Evolutionary conservation across 2,113 vertebrate genomes (phyloP).

Genomic region (Echinops telfairi): DNA sequence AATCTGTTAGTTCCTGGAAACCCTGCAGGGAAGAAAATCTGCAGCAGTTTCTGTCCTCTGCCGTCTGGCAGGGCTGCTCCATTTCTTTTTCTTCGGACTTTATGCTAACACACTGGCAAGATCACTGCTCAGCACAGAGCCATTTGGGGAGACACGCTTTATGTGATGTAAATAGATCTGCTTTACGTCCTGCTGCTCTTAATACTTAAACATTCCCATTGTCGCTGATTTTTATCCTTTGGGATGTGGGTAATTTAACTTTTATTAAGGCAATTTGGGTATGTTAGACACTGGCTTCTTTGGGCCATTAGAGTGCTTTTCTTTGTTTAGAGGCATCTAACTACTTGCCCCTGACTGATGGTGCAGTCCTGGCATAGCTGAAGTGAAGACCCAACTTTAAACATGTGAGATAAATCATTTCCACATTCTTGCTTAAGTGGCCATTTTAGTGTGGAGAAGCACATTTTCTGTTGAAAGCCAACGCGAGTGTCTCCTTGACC

Average conservation of each 20-base stretch:
- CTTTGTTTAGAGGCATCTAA: slow-evolving; percentile 83
- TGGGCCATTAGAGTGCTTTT: slow-evolving; percentile 80
- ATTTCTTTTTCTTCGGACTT: neutral
- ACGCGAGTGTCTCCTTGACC: slow-evolving; percentile 92
- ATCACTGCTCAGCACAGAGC: neutral
- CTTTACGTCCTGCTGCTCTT: slow-evolving; percentile 37
- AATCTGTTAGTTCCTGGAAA: neutral
- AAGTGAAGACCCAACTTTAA: slow-evolving; percentile 87
- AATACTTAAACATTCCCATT: slow-evolving; percentile 72
- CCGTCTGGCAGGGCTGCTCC: neutral
- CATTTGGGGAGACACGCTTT: neutral
- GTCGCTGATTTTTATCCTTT: slow-evolving; percentile 67
- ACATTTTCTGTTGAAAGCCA: slow-evolving; percentile 91
- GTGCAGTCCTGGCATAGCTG: slow-evolving; percentile 85
- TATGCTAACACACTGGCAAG: neutral
- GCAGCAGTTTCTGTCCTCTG: neutral
- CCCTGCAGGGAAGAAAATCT: neutral
- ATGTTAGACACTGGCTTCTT: slow-evolving; percentile 72
- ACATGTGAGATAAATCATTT: slow-evolving; percentile 94
- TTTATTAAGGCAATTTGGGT: slow-evolving; percentile 81
- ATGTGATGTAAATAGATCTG: slow-evolving; percentile 15
- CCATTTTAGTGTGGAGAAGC: slow-evolving; percentile 92
- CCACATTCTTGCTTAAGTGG: slow-evolving; percentile 95
- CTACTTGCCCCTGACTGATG: slow-evolving; percentile 89
- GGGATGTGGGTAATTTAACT: slow-evolving; percentile 83